These are phyloP conservation scores for Eulemur albifrons DNA, from an alignment of 2,797 vertebrate genomes.

Conservation along the genomic window DNA sequence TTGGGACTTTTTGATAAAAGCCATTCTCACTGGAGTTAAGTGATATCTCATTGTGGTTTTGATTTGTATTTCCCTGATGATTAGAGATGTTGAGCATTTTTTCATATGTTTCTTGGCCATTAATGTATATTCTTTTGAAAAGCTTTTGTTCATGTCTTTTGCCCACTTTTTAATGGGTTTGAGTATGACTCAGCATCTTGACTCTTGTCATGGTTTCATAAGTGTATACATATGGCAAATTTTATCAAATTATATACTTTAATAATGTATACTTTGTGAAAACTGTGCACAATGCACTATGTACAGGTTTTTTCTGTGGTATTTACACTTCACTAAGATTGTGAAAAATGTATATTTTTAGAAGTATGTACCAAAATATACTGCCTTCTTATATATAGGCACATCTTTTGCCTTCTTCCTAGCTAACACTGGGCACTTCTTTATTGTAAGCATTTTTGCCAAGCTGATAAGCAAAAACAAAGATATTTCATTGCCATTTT, in stretches of 20 bases:
- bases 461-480: slow-evolving; percentile 20
- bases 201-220: not conserved
- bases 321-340: not conserved
- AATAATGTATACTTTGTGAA: not conserved
- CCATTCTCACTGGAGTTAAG: too few relatives aligned
- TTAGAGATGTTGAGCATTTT: too few relatives aligned
- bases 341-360: not conserved
- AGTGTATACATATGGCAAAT: not conserved
- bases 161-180: too few relatives aligned
- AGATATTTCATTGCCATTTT: not conserved
- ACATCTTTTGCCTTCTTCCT: not conserved
- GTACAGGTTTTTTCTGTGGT: not conserved
- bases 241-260: not conserved
- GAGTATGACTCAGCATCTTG: not conserved
- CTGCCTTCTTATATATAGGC: not conserved
- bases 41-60: too few relatives aligned
- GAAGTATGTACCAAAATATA: not conserved
- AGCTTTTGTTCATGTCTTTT: too few relatives aligned
- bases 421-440: not conserved
- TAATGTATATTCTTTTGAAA: too few relatives aligned
- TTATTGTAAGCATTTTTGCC: not conserved
- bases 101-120: too few relatives aligned
- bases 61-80: too few relatives aligned
- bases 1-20: too few relatives aligned
- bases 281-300: not conserved